Base-by-base conservation (phyloP, 2,113 vertebrate genomes). In the Myrmecophaga tridactyla region DNA sequence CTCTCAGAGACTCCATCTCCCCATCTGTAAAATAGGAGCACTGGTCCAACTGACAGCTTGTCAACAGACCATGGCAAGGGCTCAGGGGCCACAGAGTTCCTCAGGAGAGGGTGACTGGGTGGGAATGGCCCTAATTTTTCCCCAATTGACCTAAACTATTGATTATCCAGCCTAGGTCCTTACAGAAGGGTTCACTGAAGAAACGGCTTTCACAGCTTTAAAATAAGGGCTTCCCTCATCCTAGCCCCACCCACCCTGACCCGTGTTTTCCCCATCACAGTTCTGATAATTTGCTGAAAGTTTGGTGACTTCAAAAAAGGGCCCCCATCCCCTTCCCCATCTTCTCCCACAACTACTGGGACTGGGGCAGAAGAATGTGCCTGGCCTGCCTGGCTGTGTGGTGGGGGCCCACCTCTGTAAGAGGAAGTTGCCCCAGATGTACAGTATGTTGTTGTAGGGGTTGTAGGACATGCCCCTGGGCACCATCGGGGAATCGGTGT, bases 391-490 rank as follows among this genome's bases (percentile, higher is more conserved):
- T 0, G 11, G 21, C 41, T 4, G 27, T 43, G 9, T 4, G 23
- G 34, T 29, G 7, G 41, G 29, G 36, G 6, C 90, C 11, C 41
- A 98, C 98, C 98, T 98, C 73, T 95, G 86, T 81, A 98, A 70
- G 39, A 98, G 92, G 56, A 93, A 97, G 73, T 98, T 98, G n/a
- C 98, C 98, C 98, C 98, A 98, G 84, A 98, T 89, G 76, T 96
- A 97, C 6, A 98, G 88, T 25, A 96, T 8, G 2, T 89, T 51
- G 90, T 83, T 98, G 60, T 89, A 92, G 0, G 97, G 94, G 46
- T 97, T 98, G 51, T 95, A 97, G 46, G 69, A 81, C 56, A 98
- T 60, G 51, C 98, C 98, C 31, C 46, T 94, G 17, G 97, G 90
- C 0, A 58, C 6, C 89, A 98, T 80, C 0, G 25, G 8, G 10